Evolutionary conservation across 1,140 invertebrate species (phyloP).

Genomic region (Drosophila erecta): DNA sequence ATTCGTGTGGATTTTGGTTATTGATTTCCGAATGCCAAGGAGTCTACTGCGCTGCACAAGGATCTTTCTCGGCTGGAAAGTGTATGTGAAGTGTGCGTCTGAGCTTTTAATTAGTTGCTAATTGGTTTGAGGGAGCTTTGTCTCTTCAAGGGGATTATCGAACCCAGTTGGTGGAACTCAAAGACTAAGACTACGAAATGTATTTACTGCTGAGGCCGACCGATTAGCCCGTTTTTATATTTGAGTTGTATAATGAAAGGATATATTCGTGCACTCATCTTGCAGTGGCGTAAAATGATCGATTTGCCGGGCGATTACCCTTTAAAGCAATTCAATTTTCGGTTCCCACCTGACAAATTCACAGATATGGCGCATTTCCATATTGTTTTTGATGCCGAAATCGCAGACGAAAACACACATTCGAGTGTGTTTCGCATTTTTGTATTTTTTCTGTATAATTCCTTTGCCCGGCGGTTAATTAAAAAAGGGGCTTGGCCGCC

Average conservation of each 20-base stretch:
- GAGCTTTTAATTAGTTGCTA: slow-evolving; percentile 79
- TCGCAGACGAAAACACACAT: slow-evolving; percentile 26
- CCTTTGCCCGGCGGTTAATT: slow-evolving; percentile 63
- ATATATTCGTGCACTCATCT: neutral
- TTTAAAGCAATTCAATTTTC: slow-evolving; percentile 35
- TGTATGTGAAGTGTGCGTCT: slow-evolving; percentile 20
- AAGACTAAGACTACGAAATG: neutral
- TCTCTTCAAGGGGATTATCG: slow-evolving; percentile 6
- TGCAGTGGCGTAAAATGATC: neutral
- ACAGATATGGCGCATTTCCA: slow-evolving; percentile 16
- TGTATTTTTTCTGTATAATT: slow-evolving; percentile 40
- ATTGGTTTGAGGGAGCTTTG: slow-evolving; percentile 50
- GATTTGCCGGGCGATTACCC: neutral
- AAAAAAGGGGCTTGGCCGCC: slow-evolving; percentile 69
- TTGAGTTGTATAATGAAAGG: neutral
- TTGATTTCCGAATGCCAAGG: slow-evolving; percentile 70
- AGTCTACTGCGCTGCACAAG: slow-evolving; percentile 12
- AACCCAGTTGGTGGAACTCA: neutral
- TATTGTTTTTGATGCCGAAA: slow-evolving; percentile 22
- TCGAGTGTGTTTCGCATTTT: slow-evolving; percentile 2
- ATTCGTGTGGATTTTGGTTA: slow-evolving; percentile 79
- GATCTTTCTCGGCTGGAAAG: neutral
- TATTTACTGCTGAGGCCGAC: neutral
- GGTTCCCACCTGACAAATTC: slow-evolving; percentile 31
- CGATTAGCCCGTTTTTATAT: too few relatives aligned